Evolutionary conservation across 2,797 vertebrate genomes (phyloP).

Genomic region (Dermochelys coriacea): DNA sequence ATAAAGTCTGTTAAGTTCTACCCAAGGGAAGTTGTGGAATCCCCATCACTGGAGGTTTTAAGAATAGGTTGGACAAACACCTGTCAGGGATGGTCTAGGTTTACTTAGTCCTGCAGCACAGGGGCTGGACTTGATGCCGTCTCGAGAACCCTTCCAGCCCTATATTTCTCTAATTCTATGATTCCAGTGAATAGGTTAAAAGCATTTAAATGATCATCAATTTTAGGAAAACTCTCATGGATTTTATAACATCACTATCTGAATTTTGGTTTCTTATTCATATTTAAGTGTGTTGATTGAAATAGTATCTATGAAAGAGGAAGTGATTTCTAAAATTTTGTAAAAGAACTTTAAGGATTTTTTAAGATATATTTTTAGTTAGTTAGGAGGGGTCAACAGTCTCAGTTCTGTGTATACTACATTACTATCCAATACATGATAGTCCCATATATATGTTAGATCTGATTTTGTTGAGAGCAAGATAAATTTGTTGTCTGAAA

Average conservation of each 20-base stretch:
- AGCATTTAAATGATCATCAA: neutral
- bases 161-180: too few species aligned
- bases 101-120: too few species aligned
- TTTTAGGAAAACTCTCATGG: neutral
- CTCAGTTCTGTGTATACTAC: neutral
- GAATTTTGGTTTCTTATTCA: slow-evolving; percentile 20
- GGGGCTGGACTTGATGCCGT: too few species aligned
- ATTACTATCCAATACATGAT: too few species aligned
- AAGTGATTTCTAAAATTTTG: neutral
- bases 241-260: neutral
- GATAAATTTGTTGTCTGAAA: neutral
- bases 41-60: too few species aligned
- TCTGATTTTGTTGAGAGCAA: neutral
- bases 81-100: too few species aligned
- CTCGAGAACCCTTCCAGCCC: too few species aligned
- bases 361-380: neutral
- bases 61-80: too few species aligned
- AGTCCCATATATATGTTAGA: neutral
- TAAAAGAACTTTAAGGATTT: slow-evolving; percentile 24
- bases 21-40: too few species aligned
- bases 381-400: neutral
- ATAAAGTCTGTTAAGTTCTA: too few species aligned
- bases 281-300: neutral
- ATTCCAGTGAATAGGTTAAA: neutral
- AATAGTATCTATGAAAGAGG: neutral